A percentile compares a stretch with the other conserved stretches of the same genome.
Conservation (phyloP, 2,888 invertebrate species). For the Plagodis dolabraria region DNA sequence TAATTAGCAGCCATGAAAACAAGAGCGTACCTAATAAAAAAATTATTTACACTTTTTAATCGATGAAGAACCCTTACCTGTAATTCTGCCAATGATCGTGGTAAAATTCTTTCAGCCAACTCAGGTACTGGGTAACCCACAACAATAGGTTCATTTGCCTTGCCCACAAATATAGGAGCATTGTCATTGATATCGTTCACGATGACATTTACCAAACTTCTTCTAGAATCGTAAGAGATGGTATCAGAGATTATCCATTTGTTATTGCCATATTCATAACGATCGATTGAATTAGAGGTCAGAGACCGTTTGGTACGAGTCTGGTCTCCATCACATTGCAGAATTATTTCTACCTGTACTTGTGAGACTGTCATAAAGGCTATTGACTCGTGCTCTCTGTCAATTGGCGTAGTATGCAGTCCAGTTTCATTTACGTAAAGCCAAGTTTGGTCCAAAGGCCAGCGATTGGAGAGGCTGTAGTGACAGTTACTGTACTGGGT, state of each 20-base stretch:
- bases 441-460: slow-evolving; percentile 73
- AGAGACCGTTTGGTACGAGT: slow-evolving; percentile 59
- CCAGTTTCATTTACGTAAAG: slow-evolving; percentile 69
- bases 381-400: slow-evolving; percentile 75
- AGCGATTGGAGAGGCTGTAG: slow-evolving; percentile 63
- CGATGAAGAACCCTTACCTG: slow-evolving; percentile 57
- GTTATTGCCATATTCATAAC: slow-evolving; percentile 66
- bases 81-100: slow-evolving; percentile 71
- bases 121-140: slow-evolving; percentile 77
- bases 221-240: slow-evolving; percentile 63
- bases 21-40: background rate
- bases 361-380: slow-evolving; percentile 78
- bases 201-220: slow-evolving; percentile 75
- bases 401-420: slow-evolving; percentile 64
- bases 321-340: slow-evolving; percentile 59
- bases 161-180: slow-evolving; percentile 70
- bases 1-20: no score
- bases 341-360: slow-evolving; percentile 72
- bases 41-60: background rate
- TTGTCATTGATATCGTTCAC: slow-evolving; percentile 84
- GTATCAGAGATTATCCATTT: slow-evolving; percentile 73
- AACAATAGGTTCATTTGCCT: slow-evolving; percentile 62
- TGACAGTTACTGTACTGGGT: slow-evolving; percentile 55
- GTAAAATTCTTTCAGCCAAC: slow-evolving; percentile 66
- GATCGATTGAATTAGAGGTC: slow-evolving; percentile 50